phyloP scores from a whole-genome alignment of 2,888 invertebrate species.

The Dynastes maya region DNA sequence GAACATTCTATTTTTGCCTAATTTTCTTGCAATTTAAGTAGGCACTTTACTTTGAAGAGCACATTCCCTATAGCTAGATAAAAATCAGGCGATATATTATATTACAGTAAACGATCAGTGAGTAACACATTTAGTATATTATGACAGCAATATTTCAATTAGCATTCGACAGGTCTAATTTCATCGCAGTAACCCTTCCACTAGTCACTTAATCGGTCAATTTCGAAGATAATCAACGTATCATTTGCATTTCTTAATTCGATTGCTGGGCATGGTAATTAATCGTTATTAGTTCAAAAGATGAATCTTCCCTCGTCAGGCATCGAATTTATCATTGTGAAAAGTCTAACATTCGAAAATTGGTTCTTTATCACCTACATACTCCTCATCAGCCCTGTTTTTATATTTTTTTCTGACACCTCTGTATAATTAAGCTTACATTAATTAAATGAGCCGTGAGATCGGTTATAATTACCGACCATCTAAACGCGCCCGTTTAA shows the following conservation, averaged over 20 bases:
- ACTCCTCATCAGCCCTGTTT: conserved; percentile 26
- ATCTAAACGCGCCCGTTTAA: conserved; percentile 40
- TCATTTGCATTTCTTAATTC: conserved; percentile 28
- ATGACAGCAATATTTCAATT: too few relatives aligned
- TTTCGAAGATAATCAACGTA: too few relatives aligned
- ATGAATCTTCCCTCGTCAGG: conserved; percentile 25
- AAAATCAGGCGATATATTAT: too few relatives aligned
- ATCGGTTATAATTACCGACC: conserved; percentile 43
- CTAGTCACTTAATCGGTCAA: too few relatives aligned
- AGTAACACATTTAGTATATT: too few relatives aligned
- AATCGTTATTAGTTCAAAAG: conserved; percentile 21
- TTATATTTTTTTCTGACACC: conserved; percentile 28
- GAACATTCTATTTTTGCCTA: too few relatives aligned
- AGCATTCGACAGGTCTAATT: too few relatives aligned
- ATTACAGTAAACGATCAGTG: too few relatives aligned
- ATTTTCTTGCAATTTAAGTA: too few relatives aligned
- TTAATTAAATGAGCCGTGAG: conserved; percentile 49
- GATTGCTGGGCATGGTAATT: conserved; percentile 15
- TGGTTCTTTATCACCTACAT: conserved; percentile 34
- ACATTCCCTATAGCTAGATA: too few relatives aligned
- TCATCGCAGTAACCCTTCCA: too few relatives aligned
- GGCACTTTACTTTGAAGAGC: too few relatives aligned
- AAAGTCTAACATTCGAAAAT: conserved; percentile 29
- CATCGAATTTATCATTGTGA: conserved; percentile 31
- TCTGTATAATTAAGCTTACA: conserved; percentile 48